Base-by-base conservation (phyloP, 2,888 invertebrate species). In the Apamea crenata region DNA sequence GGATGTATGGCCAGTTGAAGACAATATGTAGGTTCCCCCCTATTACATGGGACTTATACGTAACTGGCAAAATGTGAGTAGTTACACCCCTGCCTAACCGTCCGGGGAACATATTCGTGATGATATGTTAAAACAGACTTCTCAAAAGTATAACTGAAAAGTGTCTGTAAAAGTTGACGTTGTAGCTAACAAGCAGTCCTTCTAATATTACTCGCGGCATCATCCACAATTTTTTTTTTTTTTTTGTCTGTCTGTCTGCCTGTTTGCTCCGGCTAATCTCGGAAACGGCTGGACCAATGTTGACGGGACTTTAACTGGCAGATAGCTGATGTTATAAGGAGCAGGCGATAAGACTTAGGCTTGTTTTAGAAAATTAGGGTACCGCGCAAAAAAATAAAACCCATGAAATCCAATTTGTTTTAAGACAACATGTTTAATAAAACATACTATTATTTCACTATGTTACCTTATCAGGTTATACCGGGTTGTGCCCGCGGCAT, bases 401-500 rank as follows among this genome's bases (percentile, higher is more conserved):
- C 47, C 14, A 47, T 14, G 47, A 47, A 47, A 47, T 14, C 47
- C 14, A 47, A 47, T 47, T 47, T 47, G 16, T 47, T 47, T 47
- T 47, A 14, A 14, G 14, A 14, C 47, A 47, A 14, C 47, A 47
- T 47, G 47, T 36, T 36, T 63, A 63, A 56, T 80, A 77, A 82
- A 71, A 73, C 47, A n/a, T 66, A 82, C 14, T 50, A 82, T 71
- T 82, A 61, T 53, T 74, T 50, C 56, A 53, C 14, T 50, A 18
- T 72, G 68, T 80, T 66, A 36, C 61, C 70, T 74, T 82, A 83
- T 66, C 68, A 72, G 36, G 76, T 77, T 12, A 66, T 74, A 66
- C 65, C 36, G 56, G 63, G 80, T 68, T 77, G 4, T 56, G 66
- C 65, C 79, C 21, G 47, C 65, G 74, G 85, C 86, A 18, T 21